Evolutionary conservation across 37 sponge, comb jelly and placozoan species (phyloP).

Genomic region (Halichondria panicea): DNA sequence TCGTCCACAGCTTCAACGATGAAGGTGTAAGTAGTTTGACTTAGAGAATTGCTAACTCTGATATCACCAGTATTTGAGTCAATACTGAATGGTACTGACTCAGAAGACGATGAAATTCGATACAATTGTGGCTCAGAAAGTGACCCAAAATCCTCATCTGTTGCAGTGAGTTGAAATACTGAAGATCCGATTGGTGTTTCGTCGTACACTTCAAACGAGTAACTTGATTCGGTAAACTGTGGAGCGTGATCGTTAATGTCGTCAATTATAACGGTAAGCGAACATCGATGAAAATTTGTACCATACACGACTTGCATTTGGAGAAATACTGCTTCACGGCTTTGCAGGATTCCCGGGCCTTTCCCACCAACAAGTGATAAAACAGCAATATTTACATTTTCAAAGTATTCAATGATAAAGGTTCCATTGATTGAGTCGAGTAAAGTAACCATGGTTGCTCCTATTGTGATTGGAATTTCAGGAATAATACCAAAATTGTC

Average conservation of each 20-base stretch:
- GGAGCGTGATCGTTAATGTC: conserved; percentile 74
- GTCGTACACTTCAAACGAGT: conserved; percentile 49
- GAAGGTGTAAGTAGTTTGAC: conserved; percentile 3
- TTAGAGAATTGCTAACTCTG: not conserved
- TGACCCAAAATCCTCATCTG: conserved; percentile 51
- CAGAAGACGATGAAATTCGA: not conserved
- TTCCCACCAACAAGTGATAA: not conserved
- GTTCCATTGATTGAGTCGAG: not conserved
- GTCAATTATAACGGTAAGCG: conserved; percentile 51
- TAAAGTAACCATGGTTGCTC: conserved; percentile 20
- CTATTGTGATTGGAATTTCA: not conserved
- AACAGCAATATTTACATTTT: too few relatives aligned
- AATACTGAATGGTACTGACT: conserved; percentile 34
- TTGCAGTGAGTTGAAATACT: conserved; percentile 36
- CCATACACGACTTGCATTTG: conserved; percentile 40
- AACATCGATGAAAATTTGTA: conserved; percentile 49
- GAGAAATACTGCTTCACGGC: conserved; percentile 54
- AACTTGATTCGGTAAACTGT: conserved; percentile 18
- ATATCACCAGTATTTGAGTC: conserved; percentile 39
- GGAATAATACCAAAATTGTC: conserved; percentile 1
- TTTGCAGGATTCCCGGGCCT: not conserved
- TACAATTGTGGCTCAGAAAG: conserved; percentile 20
- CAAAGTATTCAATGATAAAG: conserved; percentile 16
- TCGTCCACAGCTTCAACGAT: conserved; percentile 37
- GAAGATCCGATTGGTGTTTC: conserved; percentile 43